phyloP scores from a whole-genome alignment of 2,888 invertebrate genomes.

The Idaea biselata region DNA sequence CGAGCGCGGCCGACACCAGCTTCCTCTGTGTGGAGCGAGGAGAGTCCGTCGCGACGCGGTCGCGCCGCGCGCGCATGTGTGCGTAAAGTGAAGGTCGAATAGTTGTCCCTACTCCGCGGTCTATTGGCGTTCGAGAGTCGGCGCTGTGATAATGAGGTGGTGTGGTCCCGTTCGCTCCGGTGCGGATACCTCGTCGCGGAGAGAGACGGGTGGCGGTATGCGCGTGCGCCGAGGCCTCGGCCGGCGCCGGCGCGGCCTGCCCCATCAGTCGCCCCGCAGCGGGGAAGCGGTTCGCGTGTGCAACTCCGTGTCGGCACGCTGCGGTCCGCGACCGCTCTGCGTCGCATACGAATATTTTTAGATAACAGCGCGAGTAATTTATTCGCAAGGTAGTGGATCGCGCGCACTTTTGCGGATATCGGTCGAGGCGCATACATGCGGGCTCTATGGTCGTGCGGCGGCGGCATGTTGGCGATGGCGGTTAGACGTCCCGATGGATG shows the following conservation, averaged over 20 bases:
- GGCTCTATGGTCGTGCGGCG: conserved; percentile 52
- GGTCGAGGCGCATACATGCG: conserved; percentile 68
- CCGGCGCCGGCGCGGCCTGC: conserved; percentile 76
- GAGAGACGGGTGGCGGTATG: conserved; percentile 65
- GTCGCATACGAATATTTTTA: conserved; percentile 78
- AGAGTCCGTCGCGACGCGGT: conserved; percentile 52
- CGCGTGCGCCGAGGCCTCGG: conserved; percentile 75
- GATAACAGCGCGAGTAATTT: conserved; percentile 78
- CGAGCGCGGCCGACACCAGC: conserved; percentile 47
- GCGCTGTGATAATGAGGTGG: conserved; percentile 73
- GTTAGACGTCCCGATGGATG: conserved; percentile 75
- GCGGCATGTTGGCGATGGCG: conserved; percentile 48
- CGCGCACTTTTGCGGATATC: conserved; percentile 74
- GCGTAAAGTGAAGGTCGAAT: conserved; percentile 79
- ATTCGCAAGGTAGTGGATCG: conserved; percentile 76
- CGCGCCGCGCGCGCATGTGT: conserved; percentile 63
- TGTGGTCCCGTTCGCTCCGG: conserved; percentile 66
- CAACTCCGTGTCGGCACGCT: conserved; percentile 59
- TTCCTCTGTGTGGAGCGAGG: conserved; percentile 52
- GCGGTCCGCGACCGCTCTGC: conserved; percentile 58
- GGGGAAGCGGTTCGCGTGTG: conserved; percentile 78
- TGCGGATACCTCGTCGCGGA: conserved; percentile 40
- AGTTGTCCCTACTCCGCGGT: conserved; percentile 78
- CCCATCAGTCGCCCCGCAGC: conserved; percentile 79
- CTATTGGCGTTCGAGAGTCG: conserved; percentile 79